Percentiles rank a stretch among this genome's conserved stretches.
Conservation (phyloP, 2,888 invertebrate species). For the Xanthia togata region DNA sequence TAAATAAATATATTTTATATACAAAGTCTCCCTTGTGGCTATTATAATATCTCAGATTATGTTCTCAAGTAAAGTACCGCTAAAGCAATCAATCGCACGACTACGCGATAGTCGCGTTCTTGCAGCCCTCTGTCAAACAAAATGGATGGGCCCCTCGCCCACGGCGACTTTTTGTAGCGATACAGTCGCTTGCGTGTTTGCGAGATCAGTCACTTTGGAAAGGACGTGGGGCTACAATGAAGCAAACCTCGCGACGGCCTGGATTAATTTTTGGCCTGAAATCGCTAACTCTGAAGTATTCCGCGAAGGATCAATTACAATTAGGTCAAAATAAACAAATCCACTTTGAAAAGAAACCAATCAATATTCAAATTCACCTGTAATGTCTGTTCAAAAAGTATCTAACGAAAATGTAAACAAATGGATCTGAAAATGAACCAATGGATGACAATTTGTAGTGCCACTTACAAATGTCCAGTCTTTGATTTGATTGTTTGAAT, state of each 20-base stretch:
- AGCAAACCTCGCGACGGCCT: not conserved
- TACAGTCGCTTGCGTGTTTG: not conserved
- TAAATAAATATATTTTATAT: too few species aligned
- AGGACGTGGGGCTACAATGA: not conserved
- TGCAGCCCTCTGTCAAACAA: not conserved
- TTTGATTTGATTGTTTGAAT: not conserved
- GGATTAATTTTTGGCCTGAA: not conserved
- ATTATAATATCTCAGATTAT: too few species aligned
- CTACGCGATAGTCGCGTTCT: not conserved
- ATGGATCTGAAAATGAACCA: not conserved
- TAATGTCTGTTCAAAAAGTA: not conserved
- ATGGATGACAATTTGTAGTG: not conserved
- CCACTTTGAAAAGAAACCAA: not conserved
- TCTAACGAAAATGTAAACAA: not conserved
- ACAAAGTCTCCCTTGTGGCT: not conserved
- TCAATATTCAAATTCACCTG: not conserved
- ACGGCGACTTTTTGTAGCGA: too few species aligned
- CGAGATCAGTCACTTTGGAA: not conserved
- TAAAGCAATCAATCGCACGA: not conserved
- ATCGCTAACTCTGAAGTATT: not conserved
- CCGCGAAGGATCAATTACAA: not conserved
- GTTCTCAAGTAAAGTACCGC: not conserved
- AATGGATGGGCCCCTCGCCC: too few species aligned
- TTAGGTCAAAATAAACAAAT: not conserved
- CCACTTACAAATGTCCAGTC: not conserved